Conservation (phyloP, 2,797 vertebrate genomes). For the Limnodromus scolopaceus region DNA sequence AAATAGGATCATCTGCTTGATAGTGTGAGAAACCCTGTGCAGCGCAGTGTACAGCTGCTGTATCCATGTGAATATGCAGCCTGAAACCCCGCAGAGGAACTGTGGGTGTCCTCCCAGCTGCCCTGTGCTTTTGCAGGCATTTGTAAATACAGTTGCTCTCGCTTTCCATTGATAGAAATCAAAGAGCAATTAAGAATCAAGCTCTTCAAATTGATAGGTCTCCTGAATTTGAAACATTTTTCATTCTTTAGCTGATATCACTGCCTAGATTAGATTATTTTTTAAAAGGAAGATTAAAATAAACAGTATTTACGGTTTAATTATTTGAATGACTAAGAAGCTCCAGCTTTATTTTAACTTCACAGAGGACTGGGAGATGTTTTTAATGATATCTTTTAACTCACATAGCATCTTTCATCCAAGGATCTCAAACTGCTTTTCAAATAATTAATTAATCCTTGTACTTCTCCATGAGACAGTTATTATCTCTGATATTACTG, state of each 20-base stretch:
- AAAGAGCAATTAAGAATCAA: constrained; percentile 57
- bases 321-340: constrained; percentile 70
- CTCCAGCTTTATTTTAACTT: constrained; percentile 67
- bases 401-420: constrained; percentile 61
- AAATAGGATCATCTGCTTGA: background rate
- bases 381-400: constrained; percentile 65
- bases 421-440: constrained; percentile 56
- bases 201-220: constrained; percentile 33
- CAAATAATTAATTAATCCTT: constrained; percentile 65
- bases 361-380: constrained; percentile 56
- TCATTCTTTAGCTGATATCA: constrained; percentile 38
- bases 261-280: constrained; percentile 57
- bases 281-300: constrained; percentile 50
- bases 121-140: background rate
- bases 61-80: background rate
- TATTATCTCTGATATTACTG: constrained; percentile 60
- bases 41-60: background rate
- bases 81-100: background rate
- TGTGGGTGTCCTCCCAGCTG: background rate
- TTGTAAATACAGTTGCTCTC: constrained; percentile 9
- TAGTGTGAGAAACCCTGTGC: background rate
- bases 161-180: constrained; percentile 45
- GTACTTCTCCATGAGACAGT: constrained; percentile 41
- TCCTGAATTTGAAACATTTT: constrained; percentile 45
- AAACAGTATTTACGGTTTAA: constrained; percentile 66